Conservation (phyloP, 2,888 invertebrate species). For the Micoletzkya japonica region DNA sequence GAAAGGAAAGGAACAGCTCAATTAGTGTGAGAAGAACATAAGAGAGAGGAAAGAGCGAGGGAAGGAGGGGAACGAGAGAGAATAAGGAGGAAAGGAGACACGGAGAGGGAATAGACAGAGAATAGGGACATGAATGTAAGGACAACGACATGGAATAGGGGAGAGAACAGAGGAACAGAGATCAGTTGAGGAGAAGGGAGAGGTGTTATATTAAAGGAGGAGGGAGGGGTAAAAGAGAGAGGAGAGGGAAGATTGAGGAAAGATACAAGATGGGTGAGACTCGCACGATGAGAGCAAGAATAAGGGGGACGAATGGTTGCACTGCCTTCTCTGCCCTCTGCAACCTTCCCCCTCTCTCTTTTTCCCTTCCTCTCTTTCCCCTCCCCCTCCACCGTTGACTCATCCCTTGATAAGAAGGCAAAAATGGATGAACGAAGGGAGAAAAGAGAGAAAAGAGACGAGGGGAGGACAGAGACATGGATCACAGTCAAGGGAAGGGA, state of each 20-base stretch:
- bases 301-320: not conserved
- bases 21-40: not conserved
- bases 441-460: not conserved
- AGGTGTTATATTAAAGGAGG: slow-evolving; percentile 10
- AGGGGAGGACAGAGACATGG: not conserved
- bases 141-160: too few species aligned
- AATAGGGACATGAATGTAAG: too few species aligned
- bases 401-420: too few species aligned
- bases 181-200: not conserved
- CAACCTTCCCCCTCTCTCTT: too few species aligned
- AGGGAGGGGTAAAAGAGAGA: not conserved
- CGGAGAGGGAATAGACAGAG: too few species aligned
- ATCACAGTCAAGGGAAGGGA: too few species aligned
- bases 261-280: not conserved
- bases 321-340: too few species aligned
- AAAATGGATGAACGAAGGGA: not conserved
- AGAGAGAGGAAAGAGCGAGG: not conserved
- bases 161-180: not conserved
- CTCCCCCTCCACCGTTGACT: too few species aligned
- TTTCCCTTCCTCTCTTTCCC: too few species aligned
- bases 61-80: not conserved
- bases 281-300: not conserved
- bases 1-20: not conserved
- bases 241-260: not conserved
- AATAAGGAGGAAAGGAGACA: not conserved